Percentiles rank a stretch among this genome's conserved stretches.
phyloP scores from a whole-genome alignment of 2,797 vertebrate genomes.

The Sternarchorhynchus goeldii region DNA sequence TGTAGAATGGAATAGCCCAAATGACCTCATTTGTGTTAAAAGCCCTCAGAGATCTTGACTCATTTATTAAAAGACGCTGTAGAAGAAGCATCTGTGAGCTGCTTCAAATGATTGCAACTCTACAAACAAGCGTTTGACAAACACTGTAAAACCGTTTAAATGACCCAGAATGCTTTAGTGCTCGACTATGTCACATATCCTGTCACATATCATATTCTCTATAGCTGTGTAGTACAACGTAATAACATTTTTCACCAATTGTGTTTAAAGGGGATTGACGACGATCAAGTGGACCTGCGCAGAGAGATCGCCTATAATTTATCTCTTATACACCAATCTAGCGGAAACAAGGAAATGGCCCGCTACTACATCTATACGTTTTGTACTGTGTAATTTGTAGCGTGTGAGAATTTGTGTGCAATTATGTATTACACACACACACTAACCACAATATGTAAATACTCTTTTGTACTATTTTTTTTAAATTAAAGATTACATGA shows the following conservation, averaged over 20 bases:
- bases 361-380: constrained; percentile 77
- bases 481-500: constrained; percentile 36
- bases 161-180: too few relatives aligned
- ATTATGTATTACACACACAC: background rate
- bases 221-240: too few relatives aligned
- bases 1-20: too few relatives aligned
- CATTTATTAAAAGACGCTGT: too few relatives aligned
- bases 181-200: too few relatives aligned
- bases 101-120: too few relatives aligned
- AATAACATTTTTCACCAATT: background rate
- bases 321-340: constrained; percentile 84
- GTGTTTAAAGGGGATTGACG: constrained; percentile 78
- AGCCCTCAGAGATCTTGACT: too few relatives aligned
- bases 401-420: background rate
- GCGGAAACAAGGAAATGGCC: constrained; percentile 81
- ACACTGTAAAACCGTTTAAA: too few relatives aligned
- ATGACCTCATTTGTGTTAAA: too few relatives aligned
- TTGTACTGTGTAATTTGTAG: constrained; percentile 59
- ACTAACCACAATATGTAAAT: background rate
- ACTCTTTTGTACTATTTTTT: constrained; percentile 5
- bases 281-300: constrained; percentile 82
- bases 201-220: too few relatives aligned
- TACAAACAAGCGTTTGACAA: too few relatives aligned
- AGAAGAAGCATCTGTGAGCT: too few relatives aligned
- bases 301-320: constrained; percentile 86